Percentiles rank a stretch among this genome's conserved stretches.
Conservation (phyloP, 1,140 invertebrate species). For the Nixonia krombeini region DNA sequence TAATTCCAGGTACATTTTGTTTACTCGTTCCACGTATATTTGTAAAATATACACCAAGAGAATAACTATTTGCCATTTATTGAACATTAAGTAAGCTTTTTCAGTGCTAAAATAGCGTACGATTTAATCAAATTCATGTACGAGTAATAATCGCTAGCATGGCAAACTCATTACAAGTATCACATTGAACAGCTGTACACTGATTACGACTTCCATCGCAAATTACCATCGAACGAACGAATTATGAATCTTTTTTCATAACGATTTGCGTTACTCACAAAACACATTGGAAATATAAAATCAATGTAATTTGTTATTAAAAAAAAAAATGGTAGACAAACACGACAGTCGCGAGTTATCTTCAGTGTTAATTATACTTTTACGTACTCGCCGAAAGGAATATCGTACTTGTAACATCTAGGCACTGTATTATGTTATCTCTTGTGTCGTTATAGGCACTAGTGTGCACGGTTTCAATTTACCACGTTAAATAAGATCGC, state of each 20-base stretch:
- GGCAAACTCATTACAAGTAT: too few species aligned
- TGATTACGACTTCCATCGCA: too few species aligned
- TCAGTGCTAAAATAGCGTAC: neutral
- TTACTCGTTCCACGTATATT: constrained; percentile 26
- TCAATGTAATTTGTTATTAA: too few species aligned
- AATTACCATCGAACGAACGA: too few species aligned
- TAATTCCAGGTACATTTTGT: constrained; percentile 44
- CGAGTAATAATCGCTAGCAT: neutral
- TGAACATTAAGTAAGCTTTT: neutral
- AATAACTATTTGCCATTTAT: constrained; percentile 4
- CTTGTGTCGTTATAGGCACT: constrained; percentile 43
- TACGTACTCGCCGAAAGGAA: neutral
- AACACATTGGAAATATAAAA: too few species aligned
- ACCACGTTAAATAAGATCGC: constrained; percentile 46
- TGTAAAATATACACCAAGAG: constrained; percentile 37
- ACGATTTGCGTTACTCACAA: too few species aligned
- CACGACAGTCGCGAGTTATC: too few species aligned
- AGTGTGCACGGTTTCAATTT: constrained; percentile 45
- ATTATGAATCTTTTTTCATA: too few species aligned
- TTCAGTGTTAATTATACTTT: neutral
- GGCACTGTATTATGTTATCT: constrained; percentile 39
- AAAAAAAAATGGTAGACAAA: too few species aligned
- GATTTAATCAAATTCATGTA: neutral
- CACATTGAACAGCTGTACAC: too few species aligned
- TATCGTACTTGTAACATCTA: constrained; percentile 12